Base-by-base conservation (phyloP, 2,888 invertebrate genomes). In the Papilio demoleus region DNA sequence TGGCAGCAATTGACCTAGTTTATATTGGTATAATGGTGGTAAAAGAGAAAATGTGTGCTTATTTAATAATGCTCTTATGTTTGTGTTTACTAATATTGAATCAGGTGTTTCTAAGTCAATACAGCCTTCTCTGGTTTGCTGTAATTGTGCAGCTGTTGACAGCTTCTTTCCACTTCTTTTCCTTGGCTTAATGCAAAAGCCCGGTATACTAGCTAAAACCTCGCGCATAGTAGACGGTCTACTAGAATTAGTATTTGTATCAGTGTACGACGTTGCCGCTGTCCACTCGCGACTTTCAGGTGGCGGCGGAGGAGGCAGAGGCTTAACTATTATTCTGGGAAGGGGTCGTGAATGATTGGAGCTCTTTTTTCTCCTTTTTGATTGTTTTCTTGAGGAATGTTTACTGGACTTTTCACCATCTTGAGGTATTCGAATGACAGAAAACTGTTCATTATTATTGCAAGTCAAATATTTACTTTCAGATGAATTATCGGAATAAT, bases 41-140 rank as follows among this genome's bases (percentile, higher is more conserved):
- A 98, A 94, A 76, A 95, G 93, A 74, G 96, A 95, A 92, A 99
- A 99, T 60, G 99, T 98, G 83, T 98, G 97, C 85, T 97, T 97
- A 87, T 98, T 97, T 70, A 99, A 93, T 75, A 99, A 92, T 73
- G 96, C 95, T 83, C 98, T 94, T 75, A 99, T 94, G 91, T 98
- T 98, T 59, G 97, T 97, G 83, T 97, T 97, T 65, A 97, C 97
- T 83, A 99, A 94, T 81, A 99, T 98, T 65, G 99, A 99, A 83
- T 98, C 98, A 22, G 99, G 98, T 50, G 98, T 98, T 91, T 98
- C 98, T 79, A 99, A 93, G 89, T 99, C 99, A 75, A 99, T 97
- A 84, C 97, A 97, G 65, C 98, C 98, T 90, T 98, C 98, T 88
- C 96, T 96, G 50, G 97, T 97, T 90, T 97, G 97, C 82, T 97